Evolutionary conservation across 2,888 invertebrate species (phyloP).

Genomic region (Leucoptera coffeella): DNA sequence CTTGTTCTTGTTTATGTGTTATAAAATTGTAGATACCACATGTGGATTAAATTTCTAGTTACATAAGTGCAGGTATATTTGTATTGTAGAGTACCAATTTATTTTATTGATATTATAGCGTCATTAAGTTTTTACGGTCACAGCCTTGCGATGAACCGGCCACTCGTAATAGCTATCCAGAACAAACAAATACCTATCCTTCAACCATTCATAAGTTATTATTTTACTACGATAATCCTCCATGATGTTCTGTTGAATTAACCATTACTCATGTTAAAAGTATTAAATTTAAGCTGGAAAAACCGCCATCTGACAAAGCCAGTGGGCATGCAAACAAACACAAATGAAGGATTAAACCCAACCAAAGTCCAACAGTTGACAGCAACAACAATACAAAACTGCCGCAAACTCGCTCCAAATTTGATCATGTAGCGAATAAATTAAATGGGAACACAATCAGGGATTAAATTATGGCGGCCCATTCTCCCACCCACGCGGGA

Average conservation of each 20-base stretch:
- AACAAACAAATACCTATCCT: too few relatives aligned
- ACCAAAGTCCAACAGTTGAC: slow-evolving; percentile 12
- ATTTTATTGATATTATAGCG: slow-evolving; percentile 42
- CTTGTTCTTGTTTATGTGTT: too few relatives aligned
- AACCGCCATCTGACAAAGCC: too few relatives aligned
- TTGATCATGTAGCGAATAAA: slow-evolving; percentile 46
- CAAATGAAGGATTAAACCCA: slow-evolving; percentile 21
- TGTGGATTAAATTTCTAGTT: slow-evolving; percentile 24
- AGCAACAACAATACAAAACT: slow-evolving; percentile 34
- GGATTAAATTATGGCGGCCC: slow-evolving; percentile 45
- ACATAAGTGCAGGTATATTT: too few relatives aligned
- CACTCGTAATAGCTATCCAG: too few relatives aligned
- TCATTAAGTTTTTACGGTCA: slow-evolving; percentile 42
- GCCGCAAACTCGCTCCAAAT: slow-evolving; percentile 41
- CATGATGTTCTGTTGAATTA: too few relatives aligned
- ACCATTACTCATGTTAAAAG: too few relatives aligned
- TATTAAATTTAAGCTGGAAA: too few relatives aligned
- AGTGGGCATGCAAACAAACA: slow-evolving; percentile 11
- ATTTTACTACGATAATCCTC: too few relatives aligned
- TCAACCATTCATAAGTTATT: too few relatives aligned
- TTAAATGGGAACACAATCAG: slow-evolving; percentile 48
- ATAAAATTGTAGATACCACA: too few relatives aligned
- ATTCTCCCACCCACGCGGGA: slow-evolving; percentile 39
- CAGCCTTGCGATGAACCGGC: slow-evolving; percentile 27
- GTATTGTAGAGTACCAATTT: too few relatives aligned